Evolutionary conservation across 2,113 vertebrate species (phyloP), one percentile per base, ranked within the genome.

Genomic region (Riparia riparia): DNA sequence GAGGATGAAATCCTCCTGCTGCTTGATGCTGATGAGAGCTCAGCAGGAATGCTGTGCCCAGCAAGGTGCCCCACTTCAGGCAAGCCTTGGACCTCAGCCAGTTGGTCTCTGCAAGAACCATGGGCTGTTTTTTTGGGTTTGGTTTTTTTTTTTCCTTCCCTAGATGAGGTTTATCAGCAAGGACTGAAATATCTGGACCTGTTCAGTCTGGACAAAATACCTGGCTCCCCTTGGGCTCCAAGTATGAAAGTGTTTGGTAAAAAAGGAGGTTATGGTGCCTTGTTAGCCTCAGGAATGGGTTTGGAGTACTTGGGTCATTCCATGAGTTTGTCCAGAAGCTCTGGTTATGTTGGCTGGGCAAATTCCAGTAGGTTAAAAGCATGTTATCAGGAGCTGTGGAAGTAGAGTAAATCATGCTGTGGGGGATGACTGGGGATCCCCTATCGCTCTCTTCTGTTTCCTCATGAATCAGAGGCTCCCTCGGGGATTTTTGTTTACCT

Each of bases 1-100:
- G 2, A 44, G 92, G 82, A 42, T 65, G 74, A 7, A 6, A 47
- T 44, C 45, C 9, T 72, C 66, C 88, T 73, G 72, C 93, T 94
- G 91, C 76, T 70, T 83, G 68, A 69, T 32, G 77, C n/a, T 93
- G 87, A 74, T 87, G 92, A 91, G 82, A 45, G 49, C 92, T 78
- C 85, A 79, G 84, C 65, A 61, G 82, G 81, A 65, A n/a, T 84
- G 84, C 78, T 56, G 69, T 79, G 51, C 81, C 81, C 87, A 87
- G 95, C 61, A 56, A 90, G 65, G 66, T 60, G 81, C 69, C 79
- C 16, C 45, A 1, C 58, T 86, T 86, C 24, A 61, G 28, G 49
- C 63, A 25, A n/a, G 39, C 54, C 80, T 70, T 76, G 41, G 45
- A 12, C 66, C 31, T 80, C 58, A 60, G 82, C 37, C 76, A 22